Evolutionary conservation across 2,113 vertebrate genomes (phyloP).

Genomic region (Paramisgurnus dabryanus): DNA sequence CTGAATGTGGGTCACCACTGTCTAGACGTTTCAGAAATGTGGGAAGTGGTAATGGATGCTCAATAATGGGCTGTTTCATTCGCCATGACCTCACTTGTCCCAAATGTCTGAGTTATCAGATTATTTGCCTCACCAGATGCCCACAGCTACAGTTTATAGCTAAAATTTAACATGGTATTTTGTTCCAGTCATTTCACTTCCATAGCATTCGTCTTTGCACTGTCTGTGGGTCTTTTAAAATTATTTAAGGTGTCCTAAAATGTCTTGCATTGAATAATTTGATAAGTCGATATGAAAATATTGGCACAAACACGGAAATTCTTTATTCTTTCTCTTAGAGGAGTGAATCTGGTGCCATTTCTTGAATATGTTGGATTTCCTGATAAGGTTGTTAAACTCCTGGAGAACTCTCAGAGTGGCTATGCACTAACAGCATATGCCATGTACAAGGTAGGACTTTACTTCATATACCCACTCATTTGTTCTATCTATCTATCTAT

Average conservation of each 20-base stretch:
- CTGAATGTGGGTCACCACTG: slow-evolving; percentile 49
- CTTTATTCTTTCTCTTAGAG: slow-evolving; percentile 67
- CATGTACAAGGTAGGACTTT: slow-evolving; percentile 88
- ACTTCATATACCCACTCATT: slow-evolving; percentile 49
- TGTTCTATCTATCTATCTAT: background rate
- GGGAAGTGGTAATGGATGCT: slow-evolving; percentile 7
- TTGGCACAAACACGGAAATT: background rate
- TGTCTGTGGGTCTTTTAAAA: too few species aligned
- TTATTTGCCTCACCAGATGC: background rate
- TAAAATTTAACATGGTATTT: background rate
- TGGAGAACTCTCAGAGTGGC: slow-evolving; percentile 86
- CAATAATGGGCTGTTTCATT: slow-evolving; percentile 5
- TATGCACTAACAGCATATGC: slow-evolving; percentile 89
- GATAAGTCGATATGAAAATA: background rate
- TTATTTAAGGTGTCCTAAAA: too few species aligned
- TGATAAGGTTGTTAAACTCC: slow-evolving; percentile 76
- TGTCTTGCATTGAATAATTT: too few species aligned
- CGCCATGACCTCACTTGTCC: background rate
- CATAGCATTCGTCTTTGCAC: background rate
- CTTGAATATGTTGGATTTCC: slow-evolving; percentile 82
- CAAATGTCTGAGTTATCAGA: slow-evolving; percentile 2
- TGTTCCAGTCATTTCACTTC: too few species aligned
- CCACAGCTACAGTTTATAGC: background rate
- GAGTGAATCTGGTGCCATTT: slow-evolving; percentile 85
- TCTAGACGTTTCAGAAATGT: slow-evolving; percentile 47